Base-by-base conservation (phyloP, 23 tunicate genomes). In the Botrylloides violaceus region DNA sequence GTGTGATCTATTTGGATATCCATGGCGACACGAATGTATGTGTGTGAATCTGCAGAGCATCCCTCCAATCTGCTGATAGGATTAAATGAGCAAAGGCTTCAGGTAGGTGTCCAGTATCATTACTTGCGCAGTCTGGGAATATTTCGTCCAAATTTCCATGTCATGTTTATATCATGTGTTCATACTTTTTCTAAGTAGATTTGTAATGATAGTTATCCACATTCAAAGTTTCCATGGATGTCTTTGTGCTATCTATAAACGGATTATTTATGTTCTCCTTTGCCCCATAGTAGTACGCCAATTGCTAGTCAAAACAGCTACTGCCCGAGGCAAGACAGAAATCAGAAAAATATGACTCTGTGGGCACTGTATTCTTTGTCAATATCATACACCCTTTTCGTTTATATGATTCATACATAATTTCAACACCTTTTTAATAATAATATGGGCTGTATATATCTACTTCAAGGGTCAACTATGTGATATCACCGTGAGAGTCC, bases 11-110 rank as follows among this genome's bases (percentile, higher is more conserved):
- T 43, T 43, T 43, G 53, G 15, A 43, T 15, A 7, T 9, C 15
- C 53, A 87, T 87, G 86, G 86, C 96, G 30, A 81, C 96, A 26
- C 87, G 96, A 58, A 81, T 88, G 87, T 88, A 88, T 57, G 88
- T 88, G 3, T 88, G 96, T 72, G 87, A 81, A 77, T 88, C 96
- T 4, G 88, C 37, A 9, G 96, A 88, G 34, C 88, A 88, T 49
- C 88, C 96, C 29, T 81, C 87, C 5, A 34, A 77, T 24, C 72
- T 88, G 48, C 37, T 88, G 20, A 61, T 71, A 26, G 83, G 83
- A 20, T 49, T 88, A 39, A 88, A 88, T 82, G 96, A 88, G 77
- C 96, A 88, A 43, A 79, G 96, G 59, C 66, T 88, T 25, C 77
- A 88, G 77, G 96, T 88, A 77, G 3, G 32, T 12, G 19, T 23